Base-by-base conservation (phyloP, 2,888 invertebrate species). In the Himalopsyche kuldschensis region DNA sequence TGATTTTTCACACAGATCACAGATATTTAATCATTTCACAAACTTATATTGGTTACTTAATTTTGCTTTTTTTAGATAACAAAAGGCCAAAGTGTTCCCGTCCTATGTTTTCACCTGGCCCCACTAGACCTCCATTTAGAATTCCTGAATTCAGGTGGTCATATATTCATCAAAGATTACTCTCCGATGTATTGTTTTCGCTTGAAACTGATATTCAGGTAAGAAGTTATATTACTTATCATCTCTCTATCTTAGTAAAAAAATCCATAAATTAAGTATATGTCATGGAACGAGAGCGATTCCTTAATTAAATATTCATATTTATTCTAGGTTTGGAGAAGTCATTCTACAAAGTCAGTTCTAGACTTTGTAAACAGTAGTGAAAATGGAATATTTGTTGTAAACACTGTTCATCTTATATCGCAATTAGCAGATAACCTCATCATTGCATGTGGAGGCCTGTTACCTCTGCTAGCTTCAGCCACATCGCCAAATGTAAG, bases 111-210 rank as follows among this genome's bases (percentile, higher is more conserved):
- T 97, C 97, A 88, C 97, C 98, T 84, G 97, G 97, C 5, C 97
- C 97, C 48, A 96, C 97, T 82, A 94, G 97, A 87, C 98, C 98
- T 30, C 98, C 99, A 3, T 99, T 99, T 91, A 94, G 99, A 87
- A 99, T 99, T 89, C 99, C 99, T 31, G 99, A 99, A 91, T 99
- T 99, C 92, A 96, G 98, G 88, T 99, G 99, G 99, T 99, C 99
- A 1, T 97, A 97, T 90, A 97, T 99, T 87, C 99, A 99, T 91
- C 98, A 99, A 90, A 93, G 98, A 85, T 92, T 99, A 82, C 93
- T 99, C 0, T 97, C 98, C 17, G 99, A 99, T 90, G 96, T 99
- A 47, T 92, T 99, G 41, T 98, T 98, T 90, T 98, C 99, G 0
- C 92, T 99, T 83, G 99, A 99, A 91, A 97, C 97, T 15, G 99